These are phyloP conservation scores for Triplophysa siluroides DNA, from an alignment of 2,113 vertebrate species.

Conservation along the genomic window DNA sequence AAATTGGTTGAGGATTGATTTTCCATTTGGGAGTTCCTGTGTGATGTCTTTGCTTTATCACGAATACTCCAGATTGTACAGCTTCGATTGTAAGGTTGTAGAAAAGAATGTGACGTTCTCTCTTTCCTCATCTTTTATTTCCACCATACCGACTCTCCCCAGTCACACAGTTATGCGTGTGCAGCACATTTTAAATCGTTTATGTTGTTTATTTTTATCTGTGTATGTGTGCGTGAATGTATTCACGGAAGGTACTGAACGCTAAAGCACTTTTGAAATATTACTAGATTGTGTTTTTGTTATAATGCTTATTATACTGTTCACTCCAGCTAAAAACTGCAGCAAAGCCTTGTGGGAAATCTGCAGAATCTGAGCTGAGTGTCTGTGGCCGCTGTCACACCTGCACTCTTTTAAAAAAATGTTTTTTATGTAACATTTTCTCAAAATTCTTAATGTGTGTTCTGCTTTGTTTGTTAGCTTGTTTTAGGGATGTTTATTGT, in stretches of 20 bases:
- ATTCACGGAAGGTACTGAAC: conserved; percentile 65
- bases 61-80: background rate
- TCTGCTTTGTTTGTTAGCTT: background rate
- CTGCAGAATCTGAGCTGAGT: conserved; percentile 4
- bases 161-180: conserved; percentile 19
- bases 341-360: conserved; percentile 25
- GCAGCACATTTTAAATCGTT: background rate
- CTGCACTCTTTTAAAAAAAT: conserved; percentile 35
- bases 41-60: background rate
- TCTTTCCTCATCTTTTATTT: background rate
- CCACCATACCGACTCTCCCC: background rate
- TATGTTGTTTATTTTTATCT: background rate
- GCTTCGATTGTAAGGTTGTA: background rate
- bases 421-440: background rate
- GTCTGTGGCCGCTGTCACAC: conserved; percentile 19
- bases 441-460: conserved; percentile 6
- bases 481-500: background rate
- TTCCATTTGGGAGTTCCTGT: background rate
- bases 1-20: background rate
- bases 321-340: conserved; percentile 32
- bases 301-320: conserved; percentile 4
- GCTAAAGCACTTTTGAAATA: conserved; percentile 75
- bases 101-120: background rate
- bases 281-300: conserved; percentile 42
- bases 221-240: conserved; percentile 66